These are phyloP conservation scores for Crocidura indochinensis DNA, from an alignment of 2,797 vertebrate species.

Conservation along the genomic window DNA sequence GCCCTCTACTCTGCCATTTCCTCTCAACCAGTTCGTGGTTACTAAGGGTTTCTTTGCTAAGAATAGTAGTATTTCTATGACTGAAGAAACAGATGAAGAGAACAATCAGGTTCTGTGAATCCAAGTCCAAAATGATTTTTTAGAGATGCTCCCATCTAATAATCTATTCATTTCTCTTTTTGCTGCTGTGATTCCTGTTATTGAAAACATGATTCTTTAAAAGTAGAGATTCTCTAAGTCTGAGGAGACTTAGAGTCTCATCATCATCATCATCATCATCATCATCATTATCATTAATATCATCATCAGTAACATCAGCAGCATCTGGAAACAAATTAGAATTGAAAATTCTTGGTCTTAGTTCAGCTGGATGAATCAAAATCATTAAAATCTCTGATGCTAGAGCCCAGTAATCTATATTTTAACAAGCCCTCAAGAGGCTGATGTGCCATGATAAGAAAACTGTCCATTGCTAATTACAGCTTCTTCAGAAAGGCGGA, in stretches of 20 bases:
- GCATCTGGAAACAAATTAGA: background rate
- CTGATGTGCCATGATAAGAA: background rate
- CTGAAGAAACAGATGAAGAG: background rate
- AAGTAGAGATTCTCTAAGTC: background rate
- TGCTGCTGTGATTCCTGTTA: background rate
- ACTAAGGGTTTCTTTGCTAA: conserved; percentile 3
- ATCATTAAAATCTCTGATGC: conserved; percentile 22
- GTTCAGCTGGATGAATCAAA: background rate
- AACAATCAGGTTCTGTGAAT: background rate
- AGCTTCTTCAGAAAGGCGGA: too few species aligned
- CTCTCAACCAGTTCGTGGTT: background rate
- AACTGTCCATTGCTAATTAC: background rate
- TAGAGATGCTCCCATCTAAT: background rate
- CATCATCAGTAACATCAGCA: background rate
- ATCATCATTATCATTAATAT: background rate
- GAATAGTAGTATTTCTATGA: background rate
- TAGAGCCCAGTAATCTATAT: background rate
- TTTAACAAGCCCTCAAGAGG: background rate
- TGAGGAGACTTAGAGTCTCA: background rate
- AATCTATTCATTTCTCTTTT: background rate
- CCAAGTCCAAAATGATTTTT: background rate
- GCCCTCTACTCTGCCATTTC: background rate
- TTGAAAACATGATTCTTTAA: background rate
- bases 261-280: too few species aligned
- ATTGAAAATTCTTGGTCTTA: background rate